Conservation (phyloP, 2,797 vertebrate genomes). For the Ceyx erithaca region DNA sequence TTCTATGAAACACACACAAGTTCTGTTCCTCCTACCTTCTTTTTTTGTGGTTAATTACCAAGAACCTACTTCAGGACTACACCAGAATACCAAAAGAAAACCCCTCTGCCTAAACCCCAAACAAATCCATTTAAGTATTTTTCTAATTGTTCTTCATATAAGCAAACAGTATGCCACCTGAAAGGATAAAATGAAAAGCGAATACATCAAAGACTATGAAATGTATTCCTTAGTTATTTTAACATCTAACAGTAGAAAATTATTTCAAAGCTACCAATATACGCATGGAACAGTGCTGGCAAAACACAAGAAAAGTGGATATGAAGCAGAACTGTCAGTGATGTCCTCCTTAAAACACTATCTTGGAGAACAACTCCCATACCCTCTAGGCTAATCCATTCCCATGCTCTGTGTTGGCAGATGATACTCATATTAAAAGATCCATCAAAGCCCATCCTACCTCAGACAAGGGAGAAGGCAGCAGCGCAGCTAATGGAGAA, state of each 20-base stretch:
- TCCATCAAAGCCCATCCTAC: slow-evolving; percentile 23
- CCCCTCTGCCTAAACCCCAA: background rate
- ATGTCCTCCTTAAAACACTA: slow-evolving; percentile 29
- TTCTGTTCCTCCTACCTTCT: background rate
- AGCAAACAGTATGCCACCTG: background rate
- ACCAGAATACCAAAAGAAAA: background rate
- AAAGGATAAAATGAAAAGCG: background rate
- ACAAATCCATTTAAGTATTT: background rate
- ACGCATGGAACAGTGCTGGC: background rate
- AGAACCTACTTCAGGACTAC: background rate
- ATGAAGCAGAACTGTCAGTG: background rate
- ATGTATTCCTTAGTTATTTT: background rate
- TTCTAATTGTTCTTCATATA: background rate
- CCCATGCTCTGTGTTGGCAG: slow-evolving; percentile 12
- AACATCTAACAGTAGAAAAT: background rate
- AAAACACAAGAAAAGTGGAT: background rate
- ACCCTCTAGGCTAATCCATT: slow-evolving; percentile 55
- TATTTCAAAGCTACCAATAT: background rate
- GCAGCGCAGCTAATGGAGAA: slow-evolving; percentile 26
- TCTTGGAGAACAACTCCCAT: background rate
- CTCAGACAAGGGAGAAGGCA: background rate
- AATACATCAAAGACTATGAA: background rate
- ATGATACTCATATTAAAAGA: slow-evolving; percentile 58
- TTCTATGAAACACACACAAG: background rate
- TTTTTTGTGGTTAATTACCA: background rate